Conservation (phyloP, 2,888 invertebrate genomes). For the Eristalis intricaria region DNA sequence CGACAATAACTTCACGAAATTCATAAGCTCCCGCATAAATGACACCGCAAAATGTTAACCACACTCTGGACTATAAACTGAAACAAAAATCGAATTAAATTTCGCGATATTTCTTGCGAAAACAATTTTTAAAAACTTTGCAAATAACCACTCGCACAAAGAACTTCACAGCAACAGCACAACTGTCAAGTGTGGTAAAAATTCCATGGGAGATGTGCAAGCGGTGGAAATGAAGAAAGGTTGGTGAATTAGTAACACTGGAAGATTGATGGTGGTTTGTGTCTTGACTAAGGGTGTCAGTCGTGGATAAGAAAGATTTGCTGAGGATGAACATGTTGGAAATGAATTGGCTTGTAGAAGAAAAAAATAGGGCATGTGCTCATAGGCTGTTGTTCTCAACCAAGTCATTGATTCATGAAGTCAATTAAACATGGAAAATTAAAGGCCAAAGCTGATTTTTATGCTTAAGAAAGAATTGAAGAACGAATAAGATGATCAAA, state of each 20-base stretch:
- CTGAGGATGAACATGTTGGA: no score
- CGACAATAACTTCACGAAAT: not conserved
- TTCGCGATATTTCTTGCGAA: not conserved
- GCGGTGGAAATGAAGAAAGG: not conserved
- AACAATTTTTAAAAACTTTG: not conserved
- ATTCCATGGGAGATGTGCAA: not conserved
- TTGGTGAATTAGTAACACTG: no score
- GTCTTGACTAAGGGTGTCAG: no score
- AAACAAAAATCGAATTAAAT: not conserved
- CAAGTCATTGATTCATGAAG: no score
- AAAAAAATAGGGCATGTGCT: no score
- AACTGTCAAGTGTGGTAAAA: not conserved
- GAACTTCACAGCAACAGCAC: not conserved
- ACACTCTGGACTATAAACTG: not conserved
- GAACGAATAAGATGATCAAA: no score
- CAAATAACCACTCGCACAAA: not conserved
- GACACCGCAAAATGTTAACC: not conserved
- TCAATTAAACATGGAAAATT: no score
- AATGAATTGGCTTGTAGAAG: no score
- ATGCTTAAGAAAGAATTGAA: no score
- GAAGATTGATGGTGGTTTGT: not conserved
- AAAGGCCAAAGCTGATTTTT: no score
- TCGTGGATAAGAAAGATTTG: no score
- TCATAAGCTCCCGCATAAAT: not conserved
- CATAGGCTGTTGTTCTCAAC: no score